Evolutionary conservation across 2,113 vertebrate species (phyloP).

Genomic region (Aegypius monachus): DNA sequence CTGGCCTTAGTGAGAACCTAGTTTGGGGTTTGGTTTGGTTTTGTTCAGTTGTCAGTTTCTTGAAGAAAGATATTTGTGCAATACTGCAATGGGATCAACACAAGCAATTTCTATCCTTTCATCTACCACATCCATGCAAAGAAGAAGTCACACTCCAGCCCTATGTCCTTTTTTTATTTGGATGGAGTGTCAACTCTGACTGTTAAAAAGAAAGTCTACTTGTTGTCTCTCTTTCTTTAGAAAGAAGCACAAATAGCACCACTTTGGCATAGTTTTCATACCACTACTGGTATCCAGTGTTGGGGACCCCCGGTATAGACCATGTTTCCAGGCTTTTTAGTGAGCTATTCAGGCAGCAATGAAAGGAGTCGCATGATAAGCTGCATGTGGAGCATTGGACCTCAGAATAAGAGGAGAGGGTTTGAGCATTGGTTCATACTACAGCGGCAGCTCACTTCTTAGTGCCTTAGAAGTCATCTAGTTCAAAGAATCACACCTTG

Average conservation of each 20-base stretch:
- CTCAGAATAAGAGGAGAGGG: neutral
- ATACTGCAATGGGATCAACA: neutral
- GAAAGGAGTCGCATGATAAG: neutral
- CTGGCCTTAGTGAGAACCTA: neutral
- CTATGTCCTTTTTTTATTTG: neutral
- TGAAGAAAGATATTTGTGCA: neutral
- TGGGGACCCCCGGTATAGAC: accelerated
- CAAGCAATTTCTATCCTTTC: neutral
- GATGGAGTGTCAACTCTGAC: neutral
- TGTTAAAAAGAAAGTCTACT: neutral
- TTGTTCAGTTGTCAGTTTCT: neutral
- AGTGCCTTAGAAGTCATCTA: neutral
- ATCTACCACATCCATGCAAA: neutral
- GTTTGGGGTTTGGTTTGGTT: neutral
- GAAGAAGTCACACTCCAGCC: neutral
- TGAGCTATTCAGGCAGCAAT: neutral
- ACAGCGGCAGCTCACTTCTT: neutral
- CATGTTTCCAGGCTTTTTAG: neutral
- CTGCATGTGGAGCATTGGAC: neutral
- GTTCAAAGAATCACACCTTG: neutral
- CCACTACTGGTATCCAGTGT: neutral
- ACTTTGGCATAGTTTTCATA: neutral
- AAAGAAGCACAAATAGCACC: neutral
- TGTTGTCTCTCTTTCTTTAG: neutral
- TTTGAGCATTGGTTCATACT: neutral